Evolutionary conservation across 30 jellyfish, hydroid and myxozoan species (phyloP).

Genomic region (Turritopsis rubra): DNA sequence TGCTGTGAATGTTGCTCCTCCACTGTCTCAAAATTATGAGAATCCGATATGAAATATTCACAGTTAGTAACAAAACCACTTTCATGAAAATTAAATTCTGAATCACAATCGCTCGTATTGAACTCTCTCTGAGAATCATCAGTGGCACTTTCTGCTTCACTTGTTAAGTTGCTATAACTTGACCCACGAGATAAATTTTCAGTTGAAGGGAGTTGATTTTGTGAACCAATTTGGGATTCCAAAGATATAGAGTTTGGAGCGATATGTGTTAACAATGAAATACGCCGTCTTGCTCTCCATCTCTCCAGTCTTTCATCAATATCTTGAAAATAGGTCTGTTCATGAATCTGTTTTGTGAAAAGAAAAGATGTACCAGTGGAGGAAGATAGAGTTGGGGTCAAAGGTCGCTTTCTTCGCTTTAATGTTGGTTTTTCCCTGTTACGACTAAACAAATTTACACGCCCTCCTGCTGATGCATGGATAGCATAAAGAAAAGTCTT

Average conservation of each 20-base stretch:
- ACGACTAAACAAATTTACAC: constrained; percentile 11
- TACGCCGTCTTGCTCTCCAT: constrained; percentile 32
- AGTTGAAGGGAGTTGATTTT: background rate
- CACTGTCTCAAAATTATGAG: constrained; percentile 58
- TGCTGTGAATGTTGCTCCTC: constrained; percentile 92
- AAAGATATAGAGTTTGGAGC: background rate
- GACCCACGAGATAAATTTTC: constrained; percentile 26
- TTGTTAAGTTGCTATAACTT: constrained; percentile 21
- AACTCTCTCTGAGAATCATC: constrained; percentile 66
- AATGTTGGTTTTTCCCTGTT: constrained; percentile 8
- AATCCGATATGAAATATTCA: constrained; percentile 70
- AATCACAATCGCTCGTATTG: constrained; percentile 74
- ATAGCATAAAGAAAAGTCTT: constrained; percentile 33
- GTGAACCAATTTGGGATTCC: background rate
- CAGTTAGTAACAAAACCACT: constrained; percentile 81
- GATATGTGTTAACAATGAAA: background rate
- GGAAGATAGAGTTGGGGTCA: constrained; percentile 9
- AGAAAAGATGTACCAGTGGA: background rate
- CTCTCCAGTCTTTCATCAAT: constrained; percentile 25
- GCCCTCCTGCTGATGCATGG: constrained; percentile 90
- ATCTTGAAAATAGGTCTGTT: constrained; percentile 14
- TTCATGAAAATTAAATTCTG: constrained; percentile 72
- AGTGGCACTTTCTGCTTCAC: constrained; percentile 22
- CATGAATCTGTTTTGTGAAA: constrained; percentile 11
- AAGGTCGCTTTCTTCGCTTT: constrained; percentile 6